Percentiles rank a stretch among this genome's conserved stretches.
phyloP scores from a whole-genome alignment of 2,888 invertebrate genomes.

The Linyphia triangularis region DNA sequence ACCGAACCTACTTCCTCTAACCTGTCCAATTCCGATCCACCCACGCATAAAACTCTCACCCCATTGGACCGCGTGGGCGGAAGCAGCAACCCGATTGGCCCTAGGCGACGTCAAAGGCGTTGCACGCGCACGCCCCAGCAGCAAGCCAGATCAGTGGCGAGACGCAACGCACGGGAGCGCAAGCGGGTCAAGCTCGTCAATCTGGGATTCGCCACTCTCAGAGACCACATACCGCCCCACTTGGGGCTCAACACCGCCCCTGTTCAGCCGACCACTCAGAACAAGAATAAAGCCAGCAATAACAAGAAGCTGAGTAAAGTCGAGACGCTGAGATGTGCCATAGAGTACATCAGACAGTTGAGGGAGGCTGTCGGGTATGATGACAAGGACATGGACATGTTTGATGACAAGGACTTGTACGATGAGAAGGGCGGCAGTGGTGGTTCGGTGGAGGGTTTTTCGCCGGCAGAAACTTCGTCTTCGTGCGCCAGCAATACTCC shows the following conservation, averaged over 20 bases:
- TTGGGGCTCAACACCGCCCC: background rate
- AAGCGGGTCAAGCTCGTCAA: constrained; percentile 91
- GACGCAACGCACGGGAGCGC: constrained; percentile 94
- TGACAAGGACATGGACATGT: constrained; percentile 37
- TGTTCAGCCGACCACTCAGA: background rate
- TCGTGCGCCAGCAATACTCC: constrained; percentile 55
- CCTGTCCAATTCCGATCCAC: constrained; percentile 39
- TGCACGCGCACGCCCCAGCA: constrained; percentile 65
- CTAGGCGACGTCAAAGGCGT: constrained; percentile 42
- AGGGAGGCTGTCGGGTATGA: constrained; percentile 82
- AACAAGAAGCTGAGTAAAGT: constrained; percentile 79
- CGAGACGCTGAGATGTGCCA: constrained; percentile 91
- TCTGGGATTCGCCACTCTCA: constrained; percentile 89
- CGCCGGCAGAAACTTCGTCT: constrained; percentile 16
- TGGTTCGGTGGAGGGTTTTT: constrained; percentile 21
- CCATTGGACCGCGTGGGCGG: constrained; percentile 72
- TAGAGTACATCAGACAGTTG: constrained; percentile 92
- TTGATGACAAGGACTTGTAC: background rate
- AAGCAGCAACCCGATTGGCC: constrained; percentile 46
- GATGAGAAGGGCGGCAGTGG: background rate
- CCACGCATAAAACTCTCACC: constrained; percentile 43
- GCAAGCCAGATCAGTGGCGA: constrained; percentile 86
- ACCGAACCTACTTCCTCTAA: constrained; percentile 8
- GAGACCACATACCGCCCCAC: constrained; percentile 89
- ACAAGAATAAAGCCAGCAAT: background rate